Conservation (phyloP, 2,113 vertebrate species). For the Regulus satrapa region DNA sequence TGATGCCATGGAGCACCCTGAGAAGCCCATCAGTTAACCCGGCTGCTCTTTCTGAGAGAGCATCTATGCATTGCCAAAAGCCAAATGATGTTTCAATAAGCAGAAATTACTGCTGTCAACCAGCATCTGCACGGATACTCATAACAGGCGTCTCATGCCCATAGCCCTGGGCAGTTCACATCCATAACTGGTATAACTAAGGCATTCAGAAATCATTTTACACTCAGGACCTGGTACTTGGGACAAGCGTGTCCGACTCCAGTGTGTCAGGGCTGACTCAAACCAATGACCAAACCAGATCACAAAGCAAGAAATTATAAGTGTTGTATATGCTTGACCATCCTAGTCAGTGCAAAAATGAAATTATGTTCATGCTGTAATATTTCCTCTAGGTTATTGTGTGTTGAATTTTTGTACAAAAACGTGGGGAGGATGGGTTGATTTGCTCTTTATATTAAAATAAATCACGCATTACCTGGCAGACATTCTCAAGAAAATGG, state of each 20-base stretch:
- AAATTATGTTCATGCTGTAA: not conserved
- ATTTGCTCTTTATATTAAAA: not conserved
- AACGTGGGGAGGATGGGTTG: not conserved
- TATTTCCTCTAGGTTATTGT: not conserved
- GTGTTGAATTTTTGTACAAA: not conserved
- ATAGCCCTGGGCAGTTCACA: not conserved
- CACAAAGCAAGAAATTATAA: not conserved
- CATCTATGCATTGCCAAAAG: not conserved
- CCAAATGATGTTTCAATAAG: not conserved
- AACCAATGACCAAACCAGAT: not conserved
- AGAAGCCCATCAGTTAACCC: not conserved
- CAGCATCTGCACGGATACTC: not conserved
- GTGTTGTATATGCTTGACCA: not conserved
- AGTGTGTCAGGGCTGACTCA: not conserved
- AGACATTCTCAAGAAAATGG: not conserved
- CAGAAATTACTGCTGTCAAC: not conserved
- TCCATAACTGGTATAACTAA: not conserved
- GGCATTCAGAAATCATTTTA: not conserved
- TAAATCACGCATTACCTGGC: rapidly evolving
- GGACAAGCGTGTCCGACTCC: not conserved
- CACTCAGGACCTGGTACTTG: not conserved
- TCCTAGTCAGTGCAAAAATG: not conserved
- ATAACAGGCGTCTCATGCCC: not conserved
- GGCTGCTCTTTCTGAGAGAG: not conserved
- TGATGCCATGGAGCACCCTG: not conserved